Evolutionary conservation across 2,797 vertebrate species (phyloP), one percentile per base, ranked within the genome.

Genomic region (Hapalemur alaotrensis): DNA sequence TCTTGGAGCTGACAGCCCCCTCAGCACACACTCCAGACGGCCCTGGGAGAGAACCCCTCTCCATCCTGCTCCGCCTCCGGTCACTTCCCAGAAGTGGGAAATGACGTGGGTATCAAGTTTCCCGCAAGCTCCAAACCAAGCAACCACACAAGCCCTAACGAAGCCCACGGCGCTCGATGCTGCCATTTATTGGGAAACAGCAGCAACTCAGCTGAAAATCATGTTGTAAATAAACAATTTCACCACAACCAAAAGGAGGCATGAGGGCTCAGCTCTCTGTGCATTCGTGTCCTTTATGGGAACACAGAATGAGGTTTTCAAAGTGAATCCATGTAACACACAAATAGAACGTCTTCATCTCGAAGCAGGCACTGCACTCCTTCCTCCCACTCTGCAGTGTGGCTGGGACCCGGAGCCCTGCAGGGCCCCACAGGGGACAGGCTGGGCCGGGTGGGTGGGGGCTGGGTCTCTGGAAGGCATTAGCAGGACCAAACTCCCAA

Each of bases 271-370:
- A 95, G 97, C 85, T 96, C 87, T 57, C 38, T 69, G 85, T 54
- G 95, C 80, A 69, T 92, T 95, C 89, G 67, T 11, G 7, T n/a
- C 48, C 92, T 98, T 98, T 92, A 94, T 95, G 96, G 86, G 85
- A 97, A 91, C 87, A 93, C 52, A 97, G 97, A 98, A 98, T 78
- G 82, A 97, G 89, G 38, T 96, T 98, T 98, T 95, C 88, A 97
- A 97, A 93, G 86, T 28, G 54, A 78, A 72, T 93, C 95, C 91
- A 88, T 59, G 69, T 76, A 96, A 97, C 97, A 97, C 91, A 96
- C 10, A 22, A 89, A 95, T 5, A 81, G 30, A 69, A 9, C 25
- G 46, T 88, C 72, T 97, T 97, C 89, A 95, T 52, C 72, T 73
- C 79, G 32, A n/a, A 92, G 48, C 69, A 97, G 93, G 50, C 94